Percentiles rank a stretch among this genome's conserved stretches.
Evolutionary conservation across 2,113 vertebrate genomes (phyloP).

Genomic region (Nicator chloris): DNA sequence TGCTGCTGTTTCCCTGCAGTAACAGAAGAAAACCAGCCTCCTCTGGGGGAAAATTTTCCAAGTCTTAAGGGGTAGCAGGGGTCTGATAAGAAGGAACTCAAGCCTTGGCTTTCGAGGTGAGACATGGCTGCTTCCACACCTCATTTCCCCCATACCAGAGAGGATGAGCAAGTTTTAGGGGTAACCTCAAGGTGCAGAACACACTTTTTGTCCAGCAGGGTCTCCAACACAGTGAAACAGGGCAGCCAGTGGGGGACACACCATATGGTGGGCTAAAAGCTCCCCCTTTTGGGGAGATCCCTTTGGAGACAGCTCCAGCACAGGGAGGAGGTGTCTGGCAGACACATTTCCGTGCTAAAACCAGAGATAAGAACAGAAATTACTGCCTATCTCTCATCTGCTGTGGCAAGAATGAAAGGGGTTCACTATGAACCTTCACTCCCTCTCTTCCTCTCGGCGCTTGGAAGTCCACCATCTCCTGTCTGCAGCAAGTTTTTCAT

Average conservation of each 20-base stretch:
- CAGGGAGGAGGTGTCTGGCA: background rate
- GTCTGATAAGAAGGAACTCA: background rate
- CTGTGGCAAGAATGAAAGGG: slow-evolving; percentile 23
- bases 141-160: background rate
- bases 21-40: background rate
- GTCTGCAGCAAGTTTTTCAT: background rate
- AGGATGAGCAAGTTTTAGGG: background rate
- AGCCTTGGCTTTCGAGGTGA: background rate
- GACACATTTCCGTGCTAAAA: background rate
- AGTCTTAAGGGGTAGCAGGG: background rate
- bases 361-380: background rate
- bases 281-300: slow-evolving; percentile 57
- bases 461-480: background rate
- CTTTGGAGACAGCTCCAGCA: slow-evolving; percentile 19
- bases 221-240: background rate
- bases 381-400: slow-evolving; percentile 24
- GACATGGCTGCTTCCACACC: background rate
- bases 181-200: background rate
- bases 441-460: background rate
- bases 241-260: background rate
- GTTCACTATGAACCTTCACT: background rate
- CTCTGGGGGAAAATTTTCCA: background rate
- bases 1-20: background rate
- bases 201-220: background rate
- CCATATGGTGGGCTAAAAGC: slow-evolving; percentile 40